Percentiles rank a stretch among this genome's conserved stretches.
These are phyloP conservation scores for Tanypteryx hageni DNA, from an alignment of 2,888 invertebrate species.

Conservation along the genomic window DNA sequence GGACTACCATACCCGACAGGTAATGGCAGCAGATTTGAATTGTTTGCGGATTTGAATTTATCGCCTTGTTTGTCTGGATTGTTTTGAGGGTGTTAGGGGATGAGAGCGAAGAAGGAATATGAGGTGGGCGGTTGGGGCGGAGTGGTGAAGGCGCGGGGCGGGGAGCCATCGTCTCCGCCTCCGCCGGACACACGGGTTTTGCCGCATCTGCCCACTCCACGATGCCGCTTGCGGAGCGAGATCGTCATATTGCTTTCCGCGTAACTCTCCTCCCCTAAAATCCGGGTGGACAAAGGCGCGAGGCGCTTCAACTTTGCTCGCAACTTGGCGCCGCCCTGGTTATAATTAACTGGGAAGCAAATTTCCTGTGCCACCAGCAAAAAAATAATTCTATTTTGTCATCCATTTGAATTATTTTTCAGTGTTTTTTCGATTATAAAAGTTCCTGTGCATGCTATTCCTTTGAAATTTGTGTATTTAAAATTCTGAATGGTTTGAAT, in stretches of 20 bases:
- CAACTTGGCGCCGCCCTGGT: no score
- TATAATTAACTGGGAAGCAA: no score
- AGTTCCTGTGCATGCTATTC: background rate
- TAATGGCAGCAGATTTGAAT: conserved; percentile 79
- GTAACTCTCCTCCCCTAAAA: no score
- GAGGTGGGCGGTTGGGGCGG: background rate
- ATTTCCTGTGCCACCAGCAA: no score
- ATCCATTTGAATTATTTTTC: background rate
- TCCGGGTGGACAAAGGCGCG: background rate
- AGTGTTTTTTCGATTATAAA: background rate
- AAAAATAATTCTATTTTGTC: background rate
- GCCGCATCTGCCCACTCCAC: no score
- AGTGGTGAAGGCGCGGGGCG: background rate
- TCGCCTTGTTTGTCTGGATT: background rate
- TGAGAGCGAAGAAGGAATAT: background rate
- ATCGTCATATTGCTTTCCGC: no score
- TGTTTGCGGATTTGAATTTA: conserved; percentile 1
- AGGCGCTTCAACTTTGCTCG: background rate
- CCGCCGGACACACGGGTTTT: no score
- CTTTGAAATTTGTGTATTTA: background rate
- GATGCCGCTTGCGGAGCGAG: no score
- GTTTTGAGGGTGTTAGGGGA: background rate
- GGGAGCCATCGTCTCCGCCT: no score
- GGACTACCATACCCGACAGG: conserved; percentile 98
- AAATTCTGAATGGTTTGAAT: background rate